A percentile compares a stretch with the other conserved stretches of the same genome.
phyloP scores from a whole-genome alignment of 2,797 vertebrate species.

The Tragelaphus eurycerus region DNA sequence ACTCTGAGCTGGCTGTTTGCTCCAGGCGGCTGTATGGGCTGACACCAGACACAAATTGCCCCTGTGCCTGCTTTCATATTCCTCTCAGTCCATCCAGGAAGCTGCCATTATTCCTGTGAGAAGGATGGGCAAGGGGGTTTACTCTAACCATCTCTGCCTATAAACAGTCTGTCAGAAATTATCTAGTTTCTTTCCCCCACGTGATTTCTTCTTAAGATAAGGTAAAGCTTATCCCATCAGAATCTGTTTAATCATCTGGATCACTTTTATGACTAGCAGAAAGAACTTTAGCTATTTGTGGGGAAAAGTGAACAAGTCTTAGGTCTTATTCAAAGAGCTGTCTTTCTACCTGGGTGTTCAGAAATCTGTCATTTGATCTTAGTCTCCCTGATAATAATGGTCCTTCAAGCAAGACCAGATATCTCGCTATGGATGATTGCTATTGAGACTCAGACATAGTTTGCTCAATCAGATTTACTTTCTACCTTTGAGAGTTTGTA shows the following conservation, averaged over 20 bases:
- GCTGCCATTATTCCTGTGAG: background rate
- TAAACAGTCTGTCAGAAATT: background rate
- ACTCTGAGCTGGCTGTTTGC: background rate
- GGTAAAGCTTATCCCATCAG: background rate
- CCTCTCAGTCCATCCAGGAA: background rate
- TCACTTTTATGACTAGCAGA: background rate
- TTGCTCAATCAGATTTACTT: background rate
- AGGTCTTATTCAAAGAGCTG: background rate
- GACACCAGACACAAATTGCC: background rate
- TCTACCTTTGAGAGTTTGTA: background rate
- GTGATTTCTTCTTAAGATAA: background rate
- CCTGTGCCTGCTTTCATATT: background rate
- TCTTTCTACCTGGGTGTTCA: background rate
- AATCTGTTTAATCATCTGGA: background rate
- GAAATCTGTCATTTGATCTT: background rate
- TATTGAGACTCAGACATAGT: background rate
- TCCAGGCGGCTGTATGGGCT: background rate
- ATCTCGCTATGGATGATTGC: background rate
- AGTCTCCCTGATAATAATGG: background rate
- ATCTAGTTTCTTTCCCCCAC: background rate
- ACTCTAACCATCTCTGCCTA: background rate
- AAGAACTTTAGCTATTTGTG: background rate
- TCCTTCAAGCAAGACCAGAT: background rate
- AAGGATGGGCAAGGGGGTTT: background rate
- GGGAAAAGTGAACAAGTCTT: background rate